These are phyloP conservation scores for Ammospiza nelsoni DNA, from an alignment of 2,113 vertebrate genomes.

Conservation along the genomic window DNA sequence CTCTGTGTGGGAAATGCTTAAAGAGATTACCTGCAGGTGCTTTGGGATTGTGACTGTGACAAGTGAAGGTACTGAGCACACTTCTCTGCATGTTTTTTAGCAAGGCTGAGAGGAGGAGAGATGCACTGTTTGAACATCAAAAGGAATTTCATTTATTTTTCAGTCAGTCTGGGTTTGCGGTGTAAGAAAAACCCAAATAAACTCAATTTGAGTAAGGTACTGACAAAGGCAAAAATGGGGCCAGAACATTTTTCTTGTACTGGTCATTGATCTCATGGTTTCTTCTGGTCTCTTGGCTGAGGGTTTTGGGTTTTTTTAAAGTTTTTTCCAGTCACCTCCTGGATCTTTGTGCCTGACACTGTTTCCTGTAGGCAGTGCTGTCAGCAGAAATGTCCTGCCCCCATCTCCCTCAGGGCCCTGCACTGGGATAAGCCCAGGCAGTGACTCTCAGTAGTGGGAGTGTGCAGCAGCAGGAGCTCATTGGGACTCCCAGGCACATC, in stretches of 20 bases:
- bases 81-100: background rate
- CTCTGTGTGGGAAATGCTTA: background rate
- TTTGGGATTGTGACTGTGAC: background rate
- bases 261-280: background rate
- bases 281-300: background rate
- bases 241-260: background rate
- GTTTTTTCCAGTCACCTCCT: background rate
- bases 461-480: background rate
- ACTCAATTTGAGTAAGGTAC: background rate
- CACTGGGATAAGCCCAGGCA: background rate
- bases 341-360: background rate
- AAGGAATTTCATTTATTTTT: background rate
- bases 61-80: background rate
- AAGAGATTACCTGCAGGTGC: background rate
- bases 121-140: background rate
- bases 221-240: rapidly evolving
- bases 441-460: background rate
- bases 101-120: background rate
- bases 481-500: rapidly evolving
- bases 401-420: rapidly evolving
- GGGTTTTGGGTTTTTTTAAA: rapidly evolving
- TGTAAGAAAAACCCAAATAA: background rate
- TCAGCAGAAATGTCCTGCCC: background rate
- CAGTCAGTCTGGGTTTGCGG: background rate
- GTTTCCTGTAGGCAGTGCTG: background rate